phyloP scores from a whole-genome alignment of 1,140 invertebrate species.

The Rhagoletis pomonella region DNA sequence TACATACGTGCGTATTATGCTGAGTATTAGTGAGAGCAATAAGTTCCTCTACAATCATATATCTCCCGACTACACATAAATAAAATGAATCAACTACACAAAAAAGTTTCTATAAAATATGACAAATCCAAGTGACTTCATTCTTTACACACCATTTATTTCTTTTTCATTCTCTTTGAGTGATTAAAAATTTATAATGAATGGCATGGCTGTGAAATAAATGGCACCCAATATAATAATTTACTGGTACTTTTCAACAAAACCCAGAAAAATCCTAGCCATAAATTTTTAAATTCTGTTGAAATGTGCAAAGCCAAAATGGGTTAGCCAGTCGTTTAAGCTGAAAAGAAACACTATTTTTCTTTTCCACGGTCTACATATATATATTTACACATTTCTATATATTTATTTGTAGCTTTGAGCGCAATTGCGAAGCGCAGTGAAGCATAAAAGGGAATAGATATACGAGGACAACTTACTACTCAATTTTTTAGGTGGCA shows the following conservation, averaged over 20 bases:
- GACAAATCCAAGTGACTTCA: not conserved
- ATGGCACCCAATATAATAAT: conserved; percentile 39
- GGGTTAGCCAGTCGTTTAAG: not conserved
- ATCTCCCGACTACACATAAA: no score
- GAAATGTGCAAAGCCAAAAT: conserved; percentile 39
- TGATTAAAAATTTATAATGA: conserved; percentile 2
- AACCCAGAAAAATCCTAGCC: conserved; percentile 16
- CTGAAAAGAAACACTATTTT: not conserved
- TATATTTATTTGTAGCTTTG: not conserved
- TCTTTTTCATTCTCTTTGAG: not conserved
- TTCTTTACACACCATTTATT: not conserved
- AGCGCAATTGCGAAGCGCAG: not conserved
- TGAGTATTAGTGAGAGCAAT: no score
- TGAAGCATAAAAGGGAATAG: conserved; percentile 12
- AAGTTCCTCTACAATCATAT: no score
- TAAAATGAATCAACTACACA: not conserved
- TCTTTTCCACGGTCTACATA: not conserved
- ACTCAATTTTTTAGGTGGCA: not conserved
- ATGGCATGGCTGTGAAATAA: not conserved
- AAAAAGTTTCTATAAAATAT: not conserved
- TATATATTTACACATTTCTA: not conserved
- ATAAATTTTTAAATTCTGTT: conserved; percentile 36
- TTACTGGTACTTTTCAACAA: conserved; percentile 30
- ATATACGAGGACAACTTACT: not conserved
- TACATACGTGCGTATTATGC: no score